Percentiles rank a stretch among this genome's conserved stretches.
phyloP scores from a whole-genome alignment of 2,797 vertebrate genomes.

The Microctenopoma steveboyesi region DNA sequence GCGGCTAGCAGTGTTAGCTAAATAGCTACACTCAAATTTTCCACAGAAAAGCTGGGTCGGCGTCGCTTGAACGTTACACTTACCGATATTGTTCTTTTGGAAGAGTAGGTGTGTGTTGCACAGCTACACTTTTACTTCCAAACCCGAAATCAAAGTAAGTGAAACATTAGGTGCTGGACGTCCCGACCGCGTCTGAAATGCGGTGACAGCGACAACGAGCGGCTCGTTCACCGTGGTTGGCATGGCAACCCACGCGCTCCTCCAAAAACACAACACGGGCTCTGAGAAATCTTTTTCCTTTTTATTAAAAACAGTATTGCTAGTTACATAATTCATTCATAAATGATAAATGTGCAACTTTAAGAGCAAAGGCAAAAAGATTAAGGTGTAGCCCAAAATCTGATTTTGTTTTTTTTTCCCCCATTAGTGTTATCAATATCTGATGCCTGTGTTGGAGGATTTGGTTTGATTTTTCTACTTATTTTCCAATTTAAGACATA shows the following conservation, averaged over 20 bases:
- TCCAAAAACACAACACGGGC: background rate
- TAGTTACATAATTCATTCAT: conserved; percentile 85
- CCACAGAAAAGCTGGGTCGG: too few relatives aligned
- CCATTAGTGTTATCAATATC: conserved; percentile 75
- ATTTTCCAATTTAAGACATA: conserved; percentile 78
- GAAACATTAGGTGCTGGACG: fast-evolving
- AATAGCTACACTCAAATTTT: background rate
- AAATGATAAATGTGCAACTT: conserved; percentile 85
- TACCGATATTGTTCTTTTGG: conserved; percentile 11
- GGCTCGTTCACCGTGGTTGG: background rate
- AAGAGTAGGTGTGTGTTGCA: background rate
- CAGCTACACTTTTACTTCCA: background rate
- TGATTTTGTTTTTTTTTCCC: conserved; percentile 44
- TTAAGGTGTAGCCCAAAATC: conserved; percentile 76
- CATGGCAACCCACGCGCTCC: background rate
- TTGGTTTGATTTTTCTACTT: conserved; percentile 52
- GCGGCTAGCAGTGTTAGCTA: background rate
- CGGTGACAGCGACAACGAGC: conserved; percentile 17
- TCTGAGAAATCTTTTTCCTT: conserved; percentile 75
- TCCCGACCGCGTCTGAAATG: fast-evolving
- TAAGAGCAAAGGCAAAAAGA: conserved; percentile 84
- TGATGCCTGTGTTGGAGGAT: conserved; percentile 53
- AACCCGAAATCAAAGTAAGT: background rate
- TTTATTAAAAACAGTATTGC: conserved; percentile 88
- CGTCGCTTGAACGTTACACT: conserved; percentile 1